phyloP scores from a whole-genome alignment of 1,140 invertebrate species.

The Drosophila carrolli region DNA sequence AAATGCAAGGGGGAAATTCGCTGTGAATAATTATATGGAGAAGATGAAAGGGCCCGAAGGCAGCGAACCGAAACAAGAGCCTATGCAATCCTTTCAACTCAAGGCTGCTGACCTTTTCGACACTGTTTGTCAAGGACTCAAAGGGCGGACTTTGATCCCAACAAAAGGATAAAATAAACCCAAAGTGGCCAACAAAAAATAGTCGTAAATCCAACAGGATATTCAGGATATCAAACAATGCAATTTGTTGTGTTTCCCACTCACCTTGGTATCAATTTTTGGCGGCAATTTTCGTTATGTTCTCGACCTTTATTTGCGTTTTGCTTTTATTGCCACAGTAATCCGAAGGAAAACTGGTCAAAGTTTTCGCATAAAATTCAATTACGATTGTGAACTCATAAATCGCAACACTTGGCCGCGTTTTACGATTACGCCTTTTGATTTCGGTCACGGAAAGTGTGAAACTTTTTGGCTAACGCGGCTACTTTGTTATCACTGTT shows the following conservation, averaged over 20 bases:
- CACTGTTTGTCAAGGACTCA: constrained; percentile 30
- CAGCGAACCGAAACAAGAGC: constrained; percentile 16
- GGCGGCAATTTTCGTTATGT: constrained; percentile 50
- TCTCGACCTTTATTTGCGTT: constrained; percentile 27
- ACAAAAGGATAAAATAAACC: constrained; percentile 12
- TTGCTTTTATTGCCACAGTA: constrained; percentile 54
- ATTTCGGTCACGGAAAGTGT: constrained; percentile 47
- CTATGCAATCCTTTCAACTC: constrained; percentile 39
- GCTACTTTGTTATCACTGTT: constrained; percentile 70
- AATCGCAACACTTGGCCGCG: constrained; percentile 69
- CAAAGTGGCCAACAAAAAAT: constrained; percentile 26
- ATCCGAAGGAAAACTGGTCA: constrained; percentile 32
- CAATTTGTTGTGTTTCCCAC: constrained; percentile 23
- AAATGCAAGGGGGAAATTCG: constrained; percentile 7
- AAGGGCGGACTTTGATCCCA: constrained; percentile 32
- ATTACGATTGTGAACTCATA: constrained; percentile 73
- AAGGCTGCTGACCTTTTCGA: constrained; percentile 55
- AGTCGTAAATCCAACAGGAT: constrained; percentile 11
- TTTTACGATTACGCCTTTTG: constrained; percentile 70
- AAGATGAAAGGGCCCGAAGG: constrained; percentile 38
- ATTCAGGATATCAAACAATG: constrained; percentile 23
- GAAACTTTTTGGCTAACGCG: constrained; percentile 32
- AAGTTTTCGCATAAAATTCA: constrained; percentile 79
- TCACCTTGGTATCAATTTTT: constrained; percentile 37
- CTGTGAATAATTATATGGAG: constrained; percentile 61